phyloP scores from a whole-genome alignment of 2,888 invertebrate species.

The Cryptus viduatorius region DNA sequence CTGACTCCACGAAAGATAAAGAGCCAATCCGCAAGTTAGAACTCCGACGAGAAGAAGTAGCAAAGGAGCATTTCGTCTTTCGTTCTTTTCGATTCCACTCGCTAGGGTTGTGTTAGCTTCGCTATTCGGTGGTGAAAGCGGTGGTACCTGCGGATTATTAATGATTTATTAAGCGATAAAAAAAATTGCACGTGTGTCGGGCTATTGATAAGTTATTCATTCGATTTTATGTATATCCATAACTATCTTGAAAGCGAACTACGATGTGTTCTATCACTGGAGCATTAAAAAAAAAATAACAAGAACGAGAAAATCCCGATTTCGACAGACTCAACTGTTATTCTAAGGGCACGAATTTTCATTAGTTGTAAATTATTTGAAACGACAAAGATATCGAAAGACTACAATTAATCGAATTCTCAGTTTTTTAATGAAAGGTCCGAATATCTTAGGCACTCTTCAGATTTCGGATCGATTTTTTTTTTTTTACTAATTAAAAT shows the following conservation, averaged over 20 bases:
- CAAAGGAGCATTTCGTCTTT: constrained; percentile 81
- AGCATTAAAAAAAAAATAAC: no score
- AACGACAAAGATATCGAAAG: no score
- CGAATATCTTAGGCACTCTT: neutral
- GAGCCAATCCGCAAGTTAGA: constrained; percentile 82
- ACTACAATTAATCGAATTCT: no score
- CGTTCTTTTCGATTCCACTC: constrained; percentile 81
- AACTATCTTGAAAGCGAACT: no score
- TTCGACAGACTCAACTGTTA: neutral
- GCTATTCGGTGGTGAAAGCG: constrained; percentile 82
- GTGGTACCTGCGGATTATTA: constrained; percentile 79
- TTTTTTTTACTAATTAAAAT: neutral
- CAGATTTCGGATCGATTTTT: neutral
- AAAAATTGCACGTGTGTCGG: neutral
- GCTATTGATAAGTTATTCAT: neutral
- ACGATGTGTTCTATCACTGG: no score
- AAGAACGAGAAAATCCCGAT: neutral
- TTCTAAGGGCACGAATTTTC: neutral
- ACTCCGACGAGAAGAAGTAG: constrained; percentile 81
- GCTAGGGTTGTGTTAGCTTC: constrained; percentile 83
- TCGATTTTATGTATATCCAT: neutral
- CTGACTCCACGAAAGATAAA: constrained; percentile 82
- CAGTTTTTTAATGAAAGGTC: no score
- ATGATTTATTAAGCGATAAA: neutral
- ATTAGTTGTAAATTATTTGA: no score